Base-by-base conservation (phyloP, 2,888 invertebrate species). In the Nomada flava region DNA sequence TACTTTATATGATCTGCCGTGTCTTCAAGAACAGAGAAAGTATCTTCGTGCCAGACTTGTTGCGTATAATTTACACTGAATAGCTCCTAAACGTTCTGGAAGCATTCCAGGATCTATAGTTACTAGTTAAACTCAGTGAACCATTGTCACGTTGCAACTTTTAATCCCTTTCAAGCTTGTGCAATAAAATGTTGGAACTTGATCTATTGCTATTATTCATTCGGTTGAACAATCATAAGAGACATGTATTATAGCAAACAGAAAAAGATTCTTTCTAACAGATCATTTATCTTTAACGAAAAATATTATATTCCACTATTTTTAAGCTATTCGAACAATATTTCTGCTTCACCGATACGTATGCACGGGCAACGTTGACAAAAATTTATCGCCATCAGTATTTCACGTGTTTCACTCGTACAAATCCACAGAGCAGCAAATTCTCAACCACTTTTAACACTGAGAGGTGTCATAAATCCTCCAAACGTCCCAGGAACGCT, bases 61-160 rank as follows among this genome's bases (percentile, higher is more conserved):
- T 90, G 90, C 89, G 83, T 84, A 79, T 79, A 76, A 76, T 60
- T 76, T 60, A 36, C 50, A 72, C 71, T 68, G 68, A 68, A 67
- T 64, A 64, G 64, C 69, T 73, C 67, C 60, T 65, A 64, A 52
- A 73, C 73, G 79, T 44, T 60, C 78, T 90, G 89, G 90, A 89
- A 82, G n/a, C 71, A 71, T 82, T 90, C 90, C 89, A 90, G 84
- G 68, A 79, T 76, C 84, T 79, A 79, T 82, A 76, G 60, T 26
- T 62, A 18, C 76, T 44, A 50, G 60, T 68, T 63, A 62, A 59
- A 76, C 71, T 26, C 44, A n/a, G 29, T 18, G 53, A 47, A 18
- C 47, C 47, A 59, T 60, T 65, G 44, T 47, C 42, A 52, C n/a
- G 52, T 52, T 15, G 15, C 50, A 4, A 42, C 68, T 42, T 36